These are phyloP conservation scores for Pectinophora gossypiella DNA, from an alignment of 1,140 invertebrate genomes.

Conservation along the genomic window DNA sequence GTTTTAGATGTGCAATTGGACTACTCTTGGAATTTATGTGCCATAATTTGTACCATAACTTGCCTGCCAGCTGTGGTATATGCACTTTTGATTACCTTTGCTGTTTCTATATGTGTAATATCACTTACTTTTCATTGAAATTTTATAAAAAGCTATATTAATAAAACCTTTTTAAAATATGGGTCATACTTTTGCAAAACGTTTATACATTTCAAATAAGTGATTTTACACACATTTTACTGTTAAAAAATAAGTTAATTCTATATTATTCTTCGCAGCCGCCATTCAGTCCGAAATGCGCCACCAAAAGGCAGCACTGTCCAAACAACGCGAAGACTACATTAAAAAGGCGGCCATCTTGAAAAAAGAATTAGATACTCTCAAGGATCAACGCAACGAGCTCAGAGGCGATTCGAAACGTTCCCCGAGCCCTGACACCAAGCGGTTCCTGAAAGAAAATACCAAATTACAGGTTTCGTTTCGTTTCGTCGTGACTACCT, in stretches of 20 bases:
- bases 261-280: constrained; percentile 48
- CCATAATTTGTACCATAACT: not conserved
- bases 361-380: constrained; percentile 84
- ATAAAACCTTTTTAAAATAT: too few species aligned
- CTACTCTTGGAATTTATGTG: too few species aligned
- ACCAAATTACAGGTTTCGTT: constrained; percentile 84
- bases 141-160: not conserved
- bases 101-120: constrained; percentile 18
- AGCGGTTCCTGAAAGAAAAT: constrained; percentile 85
- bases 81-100: constrained; percentile 14
- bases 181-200: too few species aligned
- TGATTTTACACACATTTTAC: constrained; percentile 18
- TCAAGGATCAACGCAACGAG: constrained; percentile 85
- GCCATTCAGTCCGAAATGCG: constrained; percentile 87
- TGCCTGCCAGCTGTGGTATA: not conserved
- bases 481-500: constrained; percentile 9
- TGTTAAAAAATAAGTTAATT: not conserved
- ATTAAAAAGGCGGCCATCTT: constrained; percentile 82
- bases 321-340: constrained; percentile 87
- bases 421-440: constrained; percentile 80
- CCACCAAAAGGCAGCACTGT: constrained; percentile 85
- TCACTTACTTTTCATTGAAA: constrained; percentile 2
- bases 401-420: constrained; percentile 79
- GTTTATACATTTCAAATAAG: too few species aligned
- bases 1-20: too few species aligned